A percentile compares a stretch with the other conserved stretches of the same genome.
These are phyloP conservation scores for Drosophila busckii DNA, from an alignment of 1,140 invertebrate species.

Conservation along the genomic window DNA sequence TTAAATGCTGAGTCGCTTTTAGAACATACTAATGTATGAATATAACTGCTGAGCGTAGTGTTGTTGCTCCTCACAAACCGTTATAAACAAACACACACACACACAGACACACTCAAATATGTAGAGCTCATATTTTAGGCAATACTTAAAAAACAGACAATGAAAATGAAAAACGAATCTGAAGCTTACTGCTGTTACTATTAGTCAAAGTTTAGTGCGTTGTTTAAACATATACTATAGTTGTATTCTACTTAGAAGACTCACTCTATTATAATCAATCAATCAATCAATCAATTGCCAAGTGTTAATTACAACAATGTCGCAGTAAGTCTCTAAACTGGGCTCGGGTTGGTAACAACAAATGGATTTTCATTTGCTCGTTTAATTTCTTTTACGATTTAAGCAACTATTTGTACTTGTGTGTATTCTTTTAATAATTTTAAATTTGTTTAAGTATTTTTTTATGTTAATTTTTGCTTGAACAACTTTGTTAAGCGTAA, in stretches of 20 bases:
- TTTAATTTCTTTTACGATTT: slow-evolving; percentile 13
- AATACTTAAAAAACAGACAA: slow-evolving; percentile 5
- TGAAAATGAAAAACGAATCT: slow-evolving; percentile 20
- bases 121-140: slow-evolving; percentile 3
- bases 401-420: slow-evolving; percentile 44
- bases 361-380: too few relatives aligned
- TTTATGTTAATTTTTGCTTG: slow-evolving; percentile 22
- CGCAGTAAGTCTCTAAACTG: slow-evolving; percentile 64
- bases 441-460: slow-evolving; percentile 25
- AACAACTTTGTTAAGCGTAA: slow-evolving; percentile 58
- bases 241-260: slow-evolving; percentile 60
- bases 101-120: slow-evolving; percentile 1
- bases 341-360: too few relatives aligned
- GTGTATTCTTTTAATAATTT: slow-evolving; percentile 42
- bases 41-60: too few relatives aligned
- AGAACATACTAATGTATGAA: too few relatives aligned
- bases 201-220: slow-evolving; percentile 65
- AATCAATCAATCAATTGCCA: slow-evolving; percentile 29
- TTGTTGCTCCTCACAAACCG: too few relatives aligned
- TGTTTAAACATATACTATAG: slow-evolving; percentile 59
- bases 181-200: slow-evolving; percentile 67
- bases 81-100: slow-evolving; percentile 5
- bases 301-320: slow-evolving; percentile 33
- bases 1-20: too few relatives aligned
- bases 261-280: slow-evolving; percentile 37